Percentiles rank a stretch among this genome's conserved stretches.
These are phyloP conservation scores for Ennomos erosarius DNA, from an alignment of 2,888 invertebrate genomes.

Conservation along the genomic window DNA sequence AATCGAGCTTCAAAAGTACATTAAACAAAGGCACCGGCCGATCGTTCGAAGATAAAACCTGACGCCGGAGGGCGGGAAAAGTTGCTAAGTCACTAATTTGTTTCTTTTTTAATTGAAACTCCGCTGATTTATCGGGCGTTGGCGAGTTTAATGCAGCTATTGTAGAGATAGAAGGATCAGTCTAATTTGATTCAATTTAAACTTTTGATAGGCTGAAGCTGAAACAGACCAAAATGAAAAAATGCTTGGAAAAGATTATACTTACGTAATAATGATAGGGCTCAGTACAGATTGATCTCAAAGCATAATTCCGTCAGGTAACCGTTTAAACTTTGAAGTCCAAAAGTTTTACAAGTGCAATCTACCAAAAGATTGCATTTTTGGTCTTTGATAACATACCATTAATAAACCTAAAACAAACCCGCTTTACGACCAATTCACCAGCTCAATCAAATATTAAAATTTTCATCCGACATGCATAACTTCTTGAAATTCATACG, in stretches of 20 bases:
- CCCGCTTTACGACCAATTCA: slow-evolving; percentile 6
- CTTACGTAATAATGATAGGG: too few relatives aligned
- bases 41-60: slow-evolving; percentile 43
- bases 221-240: not conserved
- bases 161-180: slow-evolving; percentile 7
- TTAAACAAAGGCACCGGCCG: slow-evolving; percentile 49
- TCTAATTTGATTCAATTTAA: slow-evolving; percentile 18
- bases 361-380: too few relatives aligned
- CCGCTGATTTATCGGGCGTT: slow-evolving; percentile 27
- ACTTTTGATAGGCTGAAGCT: slow-evolving; percentile 8
- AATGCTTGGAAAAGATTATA: too few relatives aligned
- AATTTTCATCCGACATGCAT: slow-evolving; percentile 11
- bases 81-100: slow-evolving; percentile 46
- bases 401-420: not conserved
- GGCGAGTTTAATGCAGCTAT: slow-evolving; percentile 19
- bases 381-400: too few relatives aligned
- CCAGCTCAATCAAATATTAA: slow-evolving; percentile 6
- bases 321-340: too few relatives aligned
- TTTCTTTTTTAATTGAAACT: slow-evolving; percentile 41
- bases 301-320: too few relatives aligned
- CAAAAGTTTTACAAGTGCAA: too few relatives aligned
- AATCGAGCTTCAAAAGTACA: slow-evolving; percentile 44
- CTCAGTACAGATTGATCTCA: too few relatives aligned
- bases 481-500: slow-evolving; percentile 17
- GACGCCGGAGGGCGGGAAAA: slow-evolving; percentile 34